Evolutionary conservation across 2,113 vertebrate species (phyloP).

Genomic region (Centropristis striata): DNA sequence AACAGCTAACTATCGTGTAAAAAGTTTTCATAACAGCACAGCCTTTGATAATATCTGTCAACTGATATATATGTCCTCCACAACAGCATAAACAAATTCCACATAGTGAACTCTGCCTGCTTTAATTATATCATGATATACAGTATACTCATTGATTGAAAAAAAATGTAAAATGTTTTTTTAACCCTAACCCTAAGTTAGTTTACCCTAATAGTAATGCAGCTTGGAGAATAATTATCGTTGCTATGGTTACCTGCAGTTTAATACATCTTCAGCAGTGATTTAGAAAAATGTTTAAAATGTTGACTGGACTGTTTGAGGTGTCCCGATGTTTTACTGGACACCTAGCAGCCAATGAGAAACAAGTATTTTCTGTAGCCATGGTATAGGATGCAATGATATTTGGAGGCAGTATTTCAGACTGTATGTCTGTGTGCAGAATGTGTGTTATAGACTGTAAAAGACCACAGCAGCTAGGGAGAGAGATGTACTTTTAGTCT

Average conservation of each 20-base stretch:
- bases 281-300: slow-evolving; percentile 11
- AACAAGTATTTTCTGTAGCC: slow-evolving; percentile 17
- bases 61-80: no score
- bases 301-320: slow-evolving; percentile 15
- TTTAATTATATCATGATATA: no score
- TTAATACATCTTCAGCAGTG: not conserved
- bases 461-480: slow-evolving; percentile 7
- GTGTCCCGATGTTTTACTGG: slow-evolving; percentile 32
- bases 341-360: slow-evolving; percentile 22
- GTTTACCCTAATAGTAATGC: not conserved
- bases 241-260: slow-evolving; percentile 20
- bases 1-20: no score
- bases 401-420: not conserved
- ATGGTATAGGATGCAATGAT: not conserved
- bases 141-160: no score
- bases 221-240: not conserved
- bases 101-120: no score
- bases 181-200: not conserved
- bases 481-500: slow-evolving; percentile 34
- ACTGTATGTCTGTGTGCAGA: not conserved
- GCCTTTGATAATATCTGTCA: no score
- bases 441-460: not conserved
- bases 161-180: not conserved
- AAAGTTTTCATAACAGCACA: no score
- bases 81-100: no score